Evolutionary conservation across 2,113 vertebrate genomes (phyloP).

Genomic region (Casuarius casuarius): DNA sequence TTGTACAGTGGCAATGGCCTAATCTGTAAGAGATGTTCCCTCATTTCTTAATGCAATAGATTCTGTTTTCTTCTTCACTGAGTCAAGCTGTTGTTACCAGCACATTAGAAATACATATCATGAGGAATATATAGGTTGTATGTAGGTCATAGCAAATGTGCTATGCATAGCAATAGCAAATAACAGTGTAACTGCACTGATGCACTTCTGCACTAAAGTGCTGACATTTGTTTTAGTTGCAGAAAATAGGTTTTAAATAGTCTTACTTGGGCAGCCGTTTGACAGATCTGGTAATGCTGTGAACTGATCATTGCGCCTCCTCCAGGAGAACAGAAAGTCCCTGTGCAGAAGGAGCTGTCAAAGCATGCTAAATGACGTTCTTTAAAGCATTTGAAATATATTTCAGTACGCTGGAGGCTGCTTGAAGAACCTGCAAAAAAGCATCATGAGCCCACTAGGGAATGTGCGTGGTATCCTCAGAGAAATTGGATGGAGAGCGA

Average conservation of each 20-base stretch:
- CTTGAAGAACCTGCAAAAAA: not conserved
- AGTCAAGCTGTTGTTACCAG: not conserved
- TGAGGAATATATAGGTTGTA: not conserved
- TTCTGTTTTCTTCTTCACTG: rapidly evolving
- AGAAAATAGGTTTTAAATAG: not conserved
- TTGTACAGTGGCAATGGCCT: not conserved
- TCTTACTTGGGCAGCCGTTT: not conserved
- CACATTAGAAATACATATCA: not conserved
- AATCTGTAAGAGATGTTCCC: not conserved
- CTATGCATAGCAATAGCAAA: too few species aligned
- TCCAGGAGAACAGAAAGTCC: rapidly evolving
- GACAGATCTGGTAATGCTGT: not conserved
- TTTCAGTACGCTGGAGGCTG: not conserved
- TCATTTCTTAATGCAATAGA: not conserved
- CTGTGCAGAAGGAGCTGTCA: not conserved
- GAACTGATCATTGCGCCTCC: not conserved
- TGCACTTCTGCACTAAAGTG: not conserved
- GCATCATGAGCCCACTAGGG: not conserved
- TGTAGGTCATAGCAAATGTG: constrained; percentile 9
- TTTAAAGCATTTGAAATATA: not conserved
- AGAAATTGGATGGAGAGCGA: not conserved
- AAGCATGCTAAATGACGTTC: not conserved
- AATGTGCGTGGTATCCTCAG: not conserved
- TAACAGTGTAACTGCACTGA: not conserved
- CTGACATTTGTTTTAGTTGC: not conserved